Evolutionary conservation across 1,140 invertebrate species (phyloP).

Genomic region (Ylistrum balloti): DNA sequence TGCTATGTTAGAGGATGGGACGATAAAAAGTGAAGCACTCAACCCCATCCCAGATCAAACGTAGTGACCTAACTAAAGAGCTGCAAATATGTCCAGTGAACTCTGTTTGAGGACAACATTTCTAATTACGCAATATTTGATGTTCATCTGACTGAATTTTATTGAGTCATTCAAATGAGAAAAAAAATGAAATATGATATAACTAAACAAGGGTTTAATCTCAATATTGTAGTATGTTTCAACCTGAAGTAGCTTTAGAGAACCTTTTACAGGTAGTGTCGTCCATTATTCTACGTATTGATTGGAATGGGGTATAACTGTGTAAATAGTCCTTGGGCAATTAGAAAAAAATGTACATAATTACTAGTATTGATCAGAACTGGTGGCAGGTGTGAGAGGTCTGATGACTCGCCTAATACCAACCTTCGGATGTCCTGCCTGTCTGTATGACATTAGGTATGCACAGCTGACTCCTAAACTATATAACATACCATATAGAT

Average conservation of each 20-base stretch:
- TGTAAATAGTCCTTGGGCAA: slow-evolving; percentile 18
- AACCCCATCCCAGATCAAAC: too few species aligned
- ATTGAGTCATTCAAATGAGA: not conserved
- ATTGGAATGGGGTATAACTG: slow-evolving; percentile 8
- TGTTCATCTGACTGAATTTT: slow-evolving; percentile 17
- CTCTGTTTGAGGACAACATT: not conserved
- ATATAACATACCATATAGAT: not conserved
- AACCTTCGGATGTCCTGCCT: too few species aligned
- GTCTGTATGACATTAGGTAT: too few species aligned
- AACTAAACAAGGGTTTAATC: not conserved
- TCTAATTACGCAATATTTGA: not conserved
- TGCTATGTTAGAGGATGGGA: not conserved
- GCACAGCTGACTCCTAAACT: slow-evolving; percentile 5
- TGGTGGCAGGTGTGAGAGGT: not conserved
- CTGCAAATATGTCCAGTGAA: not conserved
- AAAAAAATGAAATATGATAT: slow-evolving; percentile 6
- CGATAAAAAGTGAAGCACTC: not conserved
- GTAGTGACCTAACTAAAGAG: not conserved
- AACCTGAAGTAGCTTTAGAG: not conserved
- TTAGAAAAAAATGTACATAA: not conserved
- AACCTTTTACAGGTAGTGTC: not conserved
- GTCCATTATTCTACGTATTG: not conserved
- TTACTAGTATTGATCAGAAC: not conserved
- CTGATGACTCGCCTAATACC: not conserved
- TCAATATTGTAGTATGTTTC: not conserved